Conservation (phyloP, 2,113 vertebrate species). For the Chascanopsetta lugubris region DNA sequence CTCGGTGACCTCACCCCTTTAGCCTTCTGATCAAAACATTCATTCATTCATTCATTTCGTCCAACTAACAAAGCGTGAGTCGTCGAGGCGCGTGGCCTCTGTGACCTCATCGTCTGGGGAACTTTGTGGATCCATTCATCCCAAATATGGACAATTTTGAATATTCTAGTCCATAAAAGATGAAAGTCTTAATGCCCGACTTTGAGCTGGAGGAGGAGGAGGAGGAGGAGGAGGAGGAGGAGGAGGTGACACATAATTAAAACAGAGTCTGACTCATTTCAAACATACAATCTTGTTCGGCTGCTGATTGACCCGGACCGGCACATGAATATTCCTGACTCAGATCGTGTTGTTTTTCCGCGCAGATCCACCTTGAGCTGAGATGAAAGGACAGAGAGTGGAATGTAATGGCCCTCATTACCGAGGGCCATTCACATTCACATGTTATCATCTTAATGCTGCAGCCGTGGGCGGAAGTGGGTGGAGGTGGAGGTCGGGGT, state of each 20-base stretch:
- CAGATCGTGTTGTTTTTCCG: constrained; percentile 16
- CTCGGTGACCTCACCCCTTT: background rate
- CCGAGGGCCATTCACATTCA: constrained; percentile 31
- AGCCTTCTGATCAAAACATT: background rate
- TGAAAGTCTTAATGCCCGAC: too few relatives aligned
- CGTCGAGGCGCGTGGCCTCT: too few relatives aligned
- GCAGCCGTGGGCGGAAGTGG: too few relatives aligned
- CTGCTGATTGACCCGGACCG: constrained; percentile 2
- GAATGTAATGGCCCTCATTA: constrained; percentile 29
- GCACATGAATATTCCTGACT: constrained; percentile 41
- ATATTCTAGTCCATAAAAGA: too few relatives aligned
- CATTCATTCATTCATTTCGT: too few relatives aligned
- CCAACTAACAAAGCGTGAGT: too few relatives aligned
- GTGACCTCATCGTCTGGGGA: too few relatives aligned
- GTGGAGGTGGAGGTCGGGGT: too few relatives aligned
- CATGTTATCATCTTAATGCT: constrained; percentile 14
- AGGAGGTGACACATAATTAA: too few relatives aligned
- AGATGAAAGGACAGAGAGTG: constrained; percentile 27
- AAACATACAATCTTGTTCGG: background rate
- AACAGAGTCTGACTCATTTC: background rate
- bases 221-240: background rate
- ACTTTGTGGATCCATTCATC: too few relatives aligned
- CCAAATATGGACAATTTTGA: constrained; percentile 28
- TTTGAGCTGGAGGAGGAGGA: too few relatives aligned
- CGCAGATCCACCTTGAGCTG: background rate